Base-by-base conservation (phyloP, 64 coral and sea anemone species). In the Orbicella faveolata region DNA sequence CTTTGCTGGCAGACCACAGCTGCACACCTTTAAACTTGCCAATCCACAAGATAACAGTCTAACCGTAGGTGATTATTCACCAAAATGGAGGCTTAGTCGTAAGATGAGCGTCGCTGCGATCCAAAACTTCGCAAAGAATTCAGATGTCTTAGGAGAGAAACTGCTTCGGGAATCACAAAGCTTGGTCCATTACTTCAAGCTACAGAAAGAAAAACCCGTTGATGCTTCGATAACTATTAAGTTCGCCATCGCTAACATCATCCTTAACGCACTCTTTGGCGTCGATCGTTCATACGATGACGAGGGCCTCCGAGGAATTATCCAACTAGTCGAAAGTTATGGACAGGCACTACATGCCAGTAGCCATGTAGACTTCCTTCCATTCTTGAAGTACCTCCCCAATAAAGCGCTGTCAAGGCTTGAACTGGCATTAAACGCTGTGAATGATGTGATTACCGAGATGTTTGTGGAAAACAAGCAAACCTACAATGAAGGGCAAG, bases 1-100 rank as follows among this genome's bases (percentile, higher is more conserved):
- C 54, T 88, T 88, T 77, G 87, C 87, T 37, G 87, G 87, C 30
- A 39, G 87, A 9, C 73, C 87, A 23, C 39, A 62, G 14, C 52
- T 75, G 6, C 52, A 76, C 75, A 76, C 87, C 52, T 75, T 75
- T 36, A 9, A 77, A 2, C 35, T 88, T 21, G 72, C 75, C 87
- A 76, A 75, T 76, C 54, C 53, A 34, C n/a, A 88, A 23, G 73
- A 52, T 20, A 77, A 54, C 18, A 88, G 87, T 16, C 54, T 88
- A 9, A 48, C 7, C 9, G 34, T 88, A 1, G 17, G 7, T 37
- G 75, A 75, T 23, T 88, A 88, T 73, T 25, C 73, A 14, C 73
- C 52, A 30, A 48, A 34, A 9, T 88, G 87, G 87, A 33, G 87
- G 13, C 73, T 75, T 2, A 37, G 34, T 20, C 87, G 75, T 1